phyloP scores from a whole-genome alignment of 2,888 invertebrate genomes.

The Platerodrilus igneus region DNA sequence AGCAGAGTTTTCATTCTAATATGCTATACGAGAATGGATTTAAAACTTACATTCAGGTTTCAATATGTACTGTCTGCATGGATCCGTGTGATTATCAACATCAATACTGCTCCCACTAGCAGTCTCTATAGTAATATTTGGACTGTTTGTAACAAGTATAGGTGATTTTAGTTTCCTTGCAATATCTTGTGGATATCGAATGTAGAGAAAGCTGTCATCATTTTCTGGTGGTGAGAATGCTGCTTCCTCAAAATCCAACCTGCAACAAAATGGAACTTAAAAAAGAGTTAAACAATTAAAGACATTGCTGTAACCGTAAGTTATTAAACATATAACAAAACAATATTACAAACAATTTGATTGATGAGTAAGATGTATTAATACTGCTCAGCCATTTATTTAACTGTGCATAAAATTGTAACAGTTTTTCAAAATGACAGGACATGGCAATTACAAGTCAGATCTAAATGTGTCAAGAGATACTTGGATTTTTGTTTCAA shows the following conservation, averaged over 20 bases:
- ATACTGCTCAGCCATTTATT: too few relatives aligned
- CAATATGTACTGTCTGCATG: slow-evolving; percentile 60
- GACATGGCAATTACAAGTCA: too few relatives aligned
- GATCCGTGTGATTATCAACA: slow-evolving; percentile 63
- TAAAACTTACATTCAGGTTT: slow-evolving; percentile 34
- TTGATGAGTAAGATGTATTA: too few relatives aligned
- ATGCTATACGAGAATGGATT: neutral
- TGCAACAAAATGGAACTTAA: slow-evolving; percentile 41
- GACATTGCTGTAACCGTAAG: too few relatives aligned
- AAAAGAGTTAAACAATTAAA: too few relatives aligned
- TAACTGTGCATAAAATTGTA: too few relatives aligned
- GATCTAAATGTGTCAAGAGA: too few relatives aligned
- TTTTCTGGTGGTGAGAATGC: slow-evolving; percentile 68
- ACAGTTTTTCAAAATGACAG: too few relatives aligned
- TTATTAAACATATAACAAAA: too few relatives aligned
- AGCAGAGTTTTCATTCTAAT: neutral
- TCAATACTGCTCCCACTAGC: slow-evolving; percentile 43
- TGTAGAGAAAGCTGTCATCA: slow-evolving; percentile 69
- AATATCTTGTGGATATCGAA: slow-evolving; percentile 45
- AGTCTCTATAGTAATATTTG: slow-evolving; percentile 11
- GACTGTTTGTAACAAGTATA: slow-evolving; percentile 10
- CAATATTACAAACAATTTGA: too few relatives aligned
- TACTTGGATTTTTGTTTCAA: too few relatives aligned
- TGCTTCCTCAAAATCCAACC: slow-evolving; percentile 56
- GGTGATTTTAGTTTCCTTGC: slow-evolving; percentile 10